Base-by-base conservation (phyloP, 2,888 invertebrate genomes). In the Matsumyia berberina region DNA sequence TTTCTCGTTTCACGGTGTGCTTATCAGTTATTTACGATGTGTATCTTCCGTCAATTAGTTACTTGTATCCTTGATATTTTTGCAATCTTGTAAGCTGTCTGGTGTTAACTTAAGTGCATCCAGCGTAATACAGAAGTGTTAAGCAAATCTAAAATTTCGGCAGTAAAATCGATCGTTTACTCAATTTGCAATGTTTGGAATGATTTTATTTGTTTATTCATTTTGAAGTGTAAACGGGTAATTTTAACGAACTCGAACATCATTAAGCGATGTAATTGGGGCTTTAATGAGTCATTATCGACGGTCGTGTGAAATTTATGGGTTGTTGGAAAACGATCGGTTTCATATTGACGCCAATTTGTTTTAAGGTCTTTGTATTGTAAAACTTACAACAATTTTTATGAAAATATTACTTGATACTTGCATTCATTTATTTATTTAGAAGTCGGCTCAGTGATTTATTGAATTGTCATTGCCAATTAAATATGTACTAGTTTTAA, bases 31-130 rank as follows among this genome's bases (percentile, higher is more conserved):
- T 83, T 83, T 72, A 73, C 72, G 67, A 73, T 66, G 67, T 78
- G 82, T 78, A 72, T 67, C 72, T 67, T 73, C 7, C 12, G 60
- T 67, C 82, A 83, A 83, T 83, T 83, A 83, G 82, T 78, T 55
- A 55, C 17, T 35, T 62, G 62, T 73, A 73, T 83, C 82, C 82
- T 83, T 83, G 82, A 66, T 72, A 39, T 58, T 49, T 31, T 57
- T 46, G 51, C 35, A 3, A 66, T 64, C 64, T 64, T 67, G 67
- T 53, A 67, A 31, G 35, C 35, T 51, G 51, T 66, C 15, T 39
- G 17, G 11, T 33, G 42, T 37, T 35, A 64, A 55, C 44, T 73
- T 44, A 62, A 62, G 17, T 33, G 37, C 42, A 8, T 11, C 7
- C 57, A 55, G 55, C 35, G 72, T 72, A 73, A 46, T 17, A 29